A percentile compares a stretch with the other conserved stretches of the same genome.
Evolutionary conservation across 2,888 invertebrate genomes (phyloP).

Genomic region (Trissonchulus sp.): DNA sequence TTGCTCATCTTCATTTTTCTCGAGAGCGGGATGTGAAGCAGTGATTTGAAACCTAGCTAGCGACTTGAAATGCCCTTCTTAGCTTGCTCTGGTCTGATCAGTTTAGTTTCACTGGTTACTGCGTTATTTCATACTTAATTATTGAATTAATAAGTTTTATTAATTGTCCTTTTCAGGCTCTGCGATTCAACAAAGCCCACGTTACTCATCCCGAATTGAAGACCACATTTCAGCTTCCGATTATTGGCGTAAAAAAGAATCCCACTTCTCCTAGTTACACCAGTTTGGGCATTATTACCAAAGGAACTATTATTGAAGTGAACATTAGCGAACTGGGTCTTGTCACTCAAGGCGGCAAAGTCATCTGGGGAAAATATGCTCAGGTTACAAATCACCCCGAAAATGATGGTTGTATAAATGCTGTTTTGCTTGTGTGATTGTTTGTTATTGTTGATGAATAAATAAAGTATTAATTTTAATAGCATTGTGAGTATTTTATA

Average conservation of each 20-base stretch:
- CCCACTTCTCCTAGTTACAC: conserved; percentile 96
- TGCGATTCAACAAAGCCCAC: conserved; percentile 92
- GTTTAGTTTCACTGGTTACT: no score
- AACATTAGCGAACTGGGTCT: conserved; percentile 97
- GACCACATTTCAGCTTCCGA: conserved; percentile 92
- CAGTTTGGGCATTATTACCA: conserved; percentile 92
- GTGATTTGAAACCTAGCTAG: no score
- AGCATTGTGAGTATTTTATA: no score
- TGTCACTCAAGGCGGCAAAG: conserved; percentile 96
- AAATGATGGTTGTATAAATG: conserved; percentile 99
- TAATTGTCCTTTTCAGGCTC: no score
- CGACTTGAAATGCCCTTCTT: no score
- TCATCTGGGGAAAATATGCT: conserved; percentile 99
- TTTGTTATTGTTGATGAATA: conserved; percentile 17
- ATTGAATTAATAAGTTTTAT: no score
- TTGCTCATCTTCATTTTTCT: no score
- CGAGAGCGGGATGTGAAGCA: no score
- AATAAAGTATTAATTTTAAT: no score
- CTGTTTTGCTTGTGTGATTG: conserved; percentile 79
- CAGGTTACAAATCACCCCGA: conserved; percentile 99
- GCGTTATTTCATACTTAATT: no score
- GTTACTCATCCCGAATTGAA: conserved; percentile 98
- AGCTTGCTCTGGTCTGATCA: no score
- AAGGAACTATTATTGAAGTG: conserved; percentile 60
- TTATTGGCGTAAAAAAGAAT: conserved; percentile 98